phyloP scores from a whole-genome alignment of 2,888 invertebrate genomes.

The Trichogramma evanescens region DNA sequence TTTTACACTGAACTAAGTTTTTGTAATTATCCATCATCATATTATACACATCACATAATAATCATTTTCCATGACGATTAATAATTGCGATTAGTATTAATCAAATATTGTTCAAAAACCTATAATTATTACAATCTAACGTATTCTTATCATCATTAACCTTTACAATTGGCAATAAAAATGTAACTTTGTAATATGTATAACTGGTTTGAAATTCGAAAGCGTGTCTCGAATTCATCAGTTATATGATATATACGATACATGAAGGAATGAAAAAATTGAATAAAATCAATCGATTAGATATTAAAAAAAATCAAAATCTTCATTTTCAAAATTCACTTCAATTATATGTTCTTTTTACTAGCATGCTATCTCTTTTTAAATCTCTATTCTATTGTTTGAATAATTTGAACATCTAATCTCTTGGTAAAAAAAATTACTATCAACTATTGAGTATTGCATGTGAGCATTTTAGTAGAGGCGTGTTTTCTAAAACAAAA shows the following conservation, averaged over 20 bases:
- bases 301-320: constrained; percentile 15
- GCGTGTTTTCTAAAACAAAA: too few relatives aligned
- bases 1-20: constrained; percentile 30
- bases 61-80: constrained; percentile 25
- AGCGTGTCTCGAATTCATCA: constrained; percentile 24
- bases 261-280: constrained; percentile 25
- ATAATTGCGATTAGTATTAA: constrained; percentile 26
- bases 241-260: constrained; percentile 9
- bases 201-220: constrained; percentile 23
- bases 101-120: background rate
- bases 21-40: constrained; percentile 40
- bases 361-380: constrained; percentile 16
- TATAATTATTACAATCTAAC: constrained; percentile 34
- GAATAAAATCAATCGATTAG: constrained; percentile 24
- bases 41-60: constrained; percentile 36
- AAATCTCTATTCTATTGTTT: too few relatives aligned
- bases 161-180: constrained; percentile 29
- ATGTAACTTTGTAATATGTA: constrained; percentile 30
- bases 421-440: too few relatives aligned
- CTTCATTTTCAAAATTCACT: constrained; percentile 21
- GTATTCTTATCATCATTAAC: constrained; percentile 27
- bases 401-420: too few relatives aligned
- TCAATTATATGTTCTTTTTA: background rate
- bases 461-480: too few relatives aligned
- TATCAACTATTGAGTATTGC: too few relatives aligned